A percentile compares a stretch with the other conserved stretches of the same genome.
Evolutionary conservation across 2,888 invertebrate species (phyloP).

Genomic region (Diaprepes abbreviatus): DNA sequence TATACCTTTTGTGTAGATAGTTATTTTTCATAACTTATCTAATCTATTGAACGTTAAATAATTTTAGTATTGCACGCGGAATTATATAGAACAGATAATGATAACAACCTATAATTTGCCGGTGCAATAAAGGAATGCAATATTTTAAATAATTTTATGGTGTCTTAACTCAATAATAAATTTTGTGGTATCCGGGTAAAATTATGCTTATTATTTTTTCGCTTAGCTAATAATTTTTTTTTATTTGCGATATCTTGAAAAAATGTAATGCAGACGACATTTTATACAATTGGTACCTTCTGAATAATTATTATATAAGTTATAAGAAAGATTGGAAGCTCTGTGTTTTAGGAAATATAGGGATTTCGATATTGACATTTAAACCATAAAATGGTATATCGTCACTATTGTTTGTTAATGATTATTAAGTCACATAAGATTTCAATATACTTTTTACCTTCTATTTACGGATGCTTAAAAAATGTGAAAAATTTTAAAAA

Average conservation of each 20-base stretch:
- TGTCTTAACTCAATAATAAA: background rate
- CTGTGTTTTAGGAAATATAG: background rate
- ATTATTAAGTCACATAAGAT: no score
- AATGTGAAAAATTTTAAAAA: no score
- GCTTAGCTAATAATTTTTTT: background rate
- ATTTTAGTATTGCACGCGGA: background rate
- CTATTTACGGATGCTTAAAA: no score
- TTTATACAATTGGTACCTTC: no score
- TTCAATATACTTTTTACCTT: no score
- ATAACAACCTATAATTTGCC: background rate
- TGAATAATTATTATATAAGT: no score
- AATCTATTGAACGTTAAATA: background rate
- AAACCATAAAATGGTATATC: background rate
- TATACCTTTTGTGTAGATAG: no score
- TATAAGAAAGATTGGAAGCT: background rate
- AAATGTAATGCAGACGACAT: no score
- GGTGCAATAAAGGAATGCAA: slow-evolving; percentile 1
- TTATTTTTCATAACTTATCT: background rate
- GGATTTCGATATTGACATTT: background rate
- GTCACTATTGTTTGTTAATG: background rate
- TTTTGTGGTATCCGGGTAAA: background rate
- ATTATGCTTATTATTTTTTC: background rate
- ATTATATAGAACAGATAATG: background rate
- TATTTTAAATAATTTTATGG: background rate
- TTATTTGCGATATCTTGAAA: no score